Percentiles rank a stretch among this genome's conserved stretches.
Conservation (phyloP, 2,113 vertebrate species). For the Otis tarda region DNA sequence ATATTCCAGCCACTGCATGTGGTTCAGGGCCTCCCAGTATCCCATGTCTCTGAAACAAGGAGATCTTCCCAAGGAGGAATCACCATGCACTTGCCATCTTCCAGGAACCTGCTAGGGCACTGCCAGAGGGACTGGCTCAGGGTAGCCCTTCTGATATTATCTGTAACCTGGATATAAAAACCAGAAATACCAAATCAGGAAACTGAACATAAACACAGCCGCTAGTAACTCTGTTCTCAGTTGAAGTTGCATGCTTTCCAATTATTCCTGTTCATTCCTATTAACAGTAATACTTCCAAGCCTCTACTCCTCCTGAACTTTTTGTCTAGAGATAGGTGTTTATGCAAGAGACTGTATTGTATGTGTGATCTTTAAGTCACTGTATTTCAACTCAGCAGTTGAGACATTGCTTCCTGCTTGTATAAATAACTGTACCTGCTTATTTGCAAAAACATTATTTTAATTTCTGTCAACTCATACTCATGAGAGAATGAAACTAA, state of each 20-base stretch:
- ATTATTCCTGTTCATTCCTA: constrained; percentile 28
- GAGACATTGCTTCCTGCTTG: not conserved
- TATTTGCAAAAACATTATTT: not conserved
- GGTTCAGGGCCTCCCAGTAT: not conserved
- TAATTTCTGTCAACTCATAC: not conserved
- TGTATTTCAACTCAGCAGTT: not conserved
- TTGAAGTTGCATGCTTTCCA: not conserved
- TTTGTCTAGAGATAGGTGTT: not conserved
- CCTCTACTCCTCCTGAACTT: not conserved
- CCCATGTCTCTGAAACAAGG: not conserved
- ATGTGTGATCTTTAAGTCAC: not conserved
- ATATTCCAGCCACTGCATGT: not conserved
- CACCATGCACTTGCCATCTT: not conserved
- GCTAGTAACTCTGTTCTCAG: not conserved
- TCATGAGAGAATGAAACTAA: not conserved
- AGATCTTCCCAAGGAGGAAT: not conserved
- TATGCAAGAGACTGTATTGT: not conserved
- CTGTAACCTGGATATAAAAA: constrained; percentile 5
- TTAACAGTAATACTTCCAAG: constrained; percentile 26
- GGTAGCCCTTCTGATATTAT: not conserved
- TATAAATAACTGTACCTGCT: not conserved
- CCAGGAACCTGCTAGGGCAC: not conserved
- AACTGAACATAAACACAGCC: not conserved
- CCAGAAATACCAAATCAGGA: not conserved
- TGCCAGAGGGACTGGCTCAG: not conserved